Evolutionary conservation across 1,140 invertebrate species (phyloP).

Genomic region (Palaemon carinicauda): DNA sequence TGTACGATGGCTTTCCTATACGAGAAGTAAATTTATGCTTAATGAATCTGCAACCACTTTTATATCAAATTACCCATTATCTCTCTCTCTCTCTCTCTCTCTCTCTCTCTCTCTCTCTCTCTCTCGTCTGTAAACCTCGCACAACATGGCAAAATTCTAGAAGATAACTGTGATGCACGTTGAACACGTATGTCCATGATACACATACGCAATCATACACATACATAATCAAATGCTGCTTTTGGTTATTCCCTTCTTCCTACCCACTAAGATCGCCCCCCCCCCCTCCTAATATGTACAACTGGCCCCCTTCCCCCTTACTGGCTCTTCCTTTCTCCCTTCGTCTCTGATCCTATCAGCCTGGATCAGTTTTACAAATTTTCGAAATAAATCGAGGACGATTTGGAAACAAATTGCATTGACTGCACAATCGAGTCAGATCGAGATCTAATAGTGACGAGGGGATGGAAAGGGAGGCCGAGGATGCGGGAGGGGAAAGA

Average conservation of each 20-base stretch:
- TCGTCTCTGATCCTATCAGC: constrained; percentile 25
- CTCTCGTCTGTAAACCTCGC: neutral
- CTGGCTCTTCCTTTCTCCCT: too few species aligned
- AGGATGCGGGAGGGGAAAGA: neutral
- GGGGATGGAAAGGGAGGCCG: neutral
- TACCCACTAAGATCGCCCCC: neutral
- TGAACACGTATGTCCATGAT: neutral
- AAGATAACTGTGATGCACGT: too few species aligned
- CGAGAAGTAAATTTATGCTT: too few species aligned
- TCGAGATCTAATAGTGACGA: constrained; percentile 34
- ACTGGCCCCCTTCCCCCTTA: neutral
- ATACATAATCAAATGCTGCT: neutral
- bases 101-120: neutral
- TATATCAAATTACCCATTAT: neutral
- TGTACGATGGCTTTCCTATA: too few species aligned
- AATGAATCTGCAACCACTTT: too few species aligned
- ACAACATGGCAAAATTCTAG: neutral
- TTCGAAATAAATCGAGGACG: constrained; percentile 34
- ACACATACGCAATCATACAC: neutral
- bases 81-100: neutral
- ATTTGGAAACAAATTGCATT: constrained; percentile 43
- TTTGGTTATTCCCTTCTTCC: neutral
- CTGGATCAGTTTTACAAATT: constrained; percentile 41
- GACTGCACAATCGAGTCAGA: constrained; percentile 12
- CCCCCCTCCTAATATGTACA: neutral